Conservation (phyloP, 2,113 vertebrate species). For the Lepus europaeus region DNA sequence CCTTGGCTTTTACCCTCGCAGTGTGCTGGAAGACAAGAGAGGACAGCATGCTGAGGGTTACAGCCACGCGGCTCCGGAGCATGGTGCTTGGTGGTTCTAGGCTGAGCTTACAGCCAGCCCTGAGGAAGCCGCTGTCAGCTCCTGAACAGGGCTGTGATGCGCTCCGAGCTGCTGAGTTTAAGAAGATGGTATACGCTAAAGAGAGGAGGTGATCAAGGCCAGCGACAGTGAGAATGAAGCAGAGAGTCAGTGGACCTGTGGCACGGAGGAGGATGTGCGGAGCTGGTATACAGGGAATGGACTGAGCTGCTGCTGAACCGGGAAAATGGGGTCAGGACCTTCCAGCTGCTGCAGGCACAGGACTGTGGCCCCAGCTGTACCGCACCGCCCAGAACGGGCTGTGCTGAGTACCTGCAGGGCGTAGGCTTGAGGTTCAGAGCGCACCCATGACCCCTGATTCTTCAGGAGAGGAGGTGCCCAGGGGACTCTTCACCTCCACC, state of each 20-base stretch:
- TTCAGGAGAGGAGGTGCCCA: constrained; percentile 89
- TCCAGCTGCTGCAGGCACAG: constrained; percentile 96
- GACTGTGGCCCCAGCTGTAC: constrained; percentile 96
- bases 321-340: constrained; percentile 96
- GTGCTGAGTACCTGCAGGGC: constrained; percentile 97
- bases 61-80: neutral
- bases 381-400: constrained; percentile 97
- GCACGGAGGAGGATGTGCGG: constrained; percentile 89
- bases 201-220: neutral
- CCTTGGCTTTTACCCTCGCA: neutral
- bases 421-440: constrained; percentile 93
- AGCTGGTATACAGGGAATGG: constrained; percentile 94
- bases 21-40: neutral
- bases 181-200: neutral
- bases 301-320: constrained; percentile 96
- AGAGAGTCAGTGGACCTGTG: constrained; percentile 90
- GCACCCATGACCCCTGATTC: constrained; percentile 93
- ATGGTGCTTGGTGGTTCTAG: neutral
- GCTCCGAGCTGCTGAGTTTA: neutral
- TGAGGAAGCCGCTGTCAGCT: neutral
- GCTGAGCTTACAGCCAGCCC: neutral
- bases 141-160: neutral
- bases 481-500: too few relatives aligned
- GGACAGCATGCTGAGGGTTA: too few relatives aligned
- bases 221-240: neutral